Base-by-base conservation (phyloP, 2,888 invertebrate genomes). In the Leucania comma region DNA sequence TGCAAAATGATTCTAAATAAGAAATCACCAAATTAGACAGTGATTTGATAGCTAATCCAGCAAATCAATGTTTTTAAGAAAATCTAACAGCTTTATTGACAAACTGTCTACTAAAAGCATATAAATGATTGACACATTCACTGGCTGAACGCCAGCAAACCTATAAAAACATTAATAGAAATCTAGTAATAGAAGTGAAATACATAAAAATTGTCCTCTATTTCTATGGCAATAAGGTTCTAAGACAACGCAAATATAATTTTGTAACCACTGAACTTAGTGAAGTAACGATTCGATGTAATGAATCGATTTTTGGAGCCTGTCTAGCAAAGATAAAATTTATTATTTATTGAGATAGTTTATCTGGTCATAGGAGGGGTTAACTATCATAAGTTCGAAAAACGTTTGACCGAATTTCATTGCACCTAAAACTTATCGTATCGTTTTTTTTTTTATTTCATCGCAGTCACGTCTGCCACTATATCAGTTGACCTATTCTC, bases 101-200 rank as follows among this genome's bases (percentile, higher is more conserved):
- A 68, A 76, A 61, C 60, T 2, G 5, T 68, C 66, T 35, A 66
- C 50, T 58, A 63, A 71, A 58, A 62, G 59, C 59, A 80, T 80
- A 77, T 77, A 80, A 86, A 85, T 82, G 80, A 87, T 86, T 81
- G 87, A 86, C 82, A 82, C 66, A 72, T 62, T 35, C 48, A 70
- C 78, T 88, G 86, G 87, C 78, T 69, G 22, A 67, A 42, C 68
- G 83, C 81, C 80, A 86, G 72, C 61, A 71, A 81, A 76, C 71
- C 72, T 68, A 81, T 78, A 75, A 62, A 77, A 69, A 35, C 26
- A 66, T 24, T 26, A 46, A 46, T 26, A 24, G 22, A 46, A 51
- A 32, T 12, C 3, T 9, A 9, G 12, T 24, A 2, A 9, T 8
- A 0, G 1, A 5, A n/a, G n/a, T n/a, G n/a, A n/a, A n/a, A n/a